These are phyloP conservation scores for Drosophila infuscata DNA, from an alignment of 2,888 invertebrate genomes.

Conservation along the genomic window DNA sequence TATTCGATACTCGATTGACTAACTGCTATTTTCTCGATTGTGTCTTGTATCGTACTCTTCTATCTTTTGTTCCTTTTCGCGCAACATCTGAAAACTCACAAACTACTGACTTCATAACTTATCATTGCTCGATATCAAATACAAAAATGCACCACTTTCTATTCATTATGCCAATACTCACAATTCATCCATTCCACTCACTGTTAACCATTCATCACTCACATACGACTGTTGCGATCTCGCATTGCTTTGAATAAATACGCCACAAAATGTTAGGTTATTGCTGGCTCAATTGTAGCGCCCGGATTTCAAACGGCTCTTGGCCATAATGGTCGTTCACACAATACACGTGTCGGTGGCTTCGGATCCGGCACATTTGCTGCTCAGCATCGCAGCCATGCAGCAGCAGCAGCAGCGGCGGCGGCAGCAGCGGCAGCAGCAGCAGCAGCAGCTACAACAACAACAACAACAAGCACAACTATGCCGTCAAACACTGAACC, in stretches of 20 bases:
- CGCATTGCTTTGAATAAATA: constrained; percentile 39
- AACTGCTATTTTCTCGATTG: constrained; percentile 57
- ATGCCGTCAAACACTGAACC: constrained; percentile 26
- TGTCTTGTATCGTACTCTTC: constrained; percentile 70
- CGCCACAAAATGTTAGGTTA: constrained; percentile 69
- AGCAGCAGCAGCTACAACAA: constrained; percentile 42
- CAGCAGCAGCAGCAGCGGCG: constrained; percentile 44
- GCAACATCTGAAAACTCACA: constrained; percentile 12
- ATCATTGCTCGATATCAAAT: not conserved
- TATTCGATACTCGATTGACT: constrained; percentile 49
- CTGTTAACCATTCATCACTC: constrained; percentile 9
- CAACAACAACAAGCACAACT: constrained; percentile 41
- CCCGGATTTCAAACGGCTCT: constrained; percentile 84
- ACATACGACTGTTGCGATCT: constrained; percentile 8
- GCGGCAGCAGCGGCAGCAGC: constrained; percentile 44
- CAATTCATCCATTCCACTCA: constrained; percentile 5
- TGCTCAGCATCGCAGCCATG: constrained; percentile 58
- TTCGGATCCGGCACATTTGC: constrained; percentile 55
- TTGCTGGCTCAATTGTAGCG: constrained; percentile 84
- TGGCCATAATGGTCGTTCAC: constrained; percentile 83
- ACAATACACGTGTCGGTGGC: constrained; percentile 74
- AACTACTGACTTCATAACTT: not conserved
- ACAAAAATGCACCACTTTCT: constrained; percentile 24
- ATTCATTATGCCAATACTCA: constrained; percentile 1
- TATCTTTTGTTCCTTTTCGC: constrained; percentile 53